phyloP scores from a whole-genome alignment of 2,888 invertebrate species.

The Rhagium mordax region DNA sequence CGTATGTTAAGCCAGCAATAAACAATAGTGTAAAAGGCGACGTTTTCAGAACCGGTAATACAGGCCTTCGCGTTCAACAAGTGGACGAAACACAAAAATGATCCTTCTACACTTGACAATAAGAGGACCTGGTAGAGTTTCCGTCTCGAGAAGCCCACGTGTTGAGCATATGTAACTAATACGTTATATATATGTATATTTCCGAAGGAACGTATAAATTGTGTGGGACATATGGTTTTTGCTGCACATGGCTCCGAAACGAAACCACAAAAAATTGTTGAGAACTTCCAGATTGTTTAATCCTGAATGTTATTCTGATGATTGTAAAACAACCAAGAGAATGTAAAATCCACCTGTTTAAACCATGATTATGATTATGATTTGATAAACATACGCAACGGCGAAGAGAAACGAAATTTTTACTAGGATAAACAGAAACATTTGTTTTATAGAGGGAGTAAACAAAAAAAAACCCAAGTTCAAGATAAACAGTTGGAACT shows the following conservation, averaged over 20 bases:
- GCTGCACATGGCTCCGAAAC: constrained; percentile 20
- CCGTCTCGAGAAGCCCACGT: constrained; percentile 20
- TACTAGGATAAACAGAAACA: too few relatives aligned
- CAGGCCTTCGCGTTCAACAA: constrained; percentile 11
- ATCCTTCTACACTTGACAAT: background rate
- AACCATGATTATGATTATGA: background rate
- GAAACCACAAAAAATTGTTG: constrained; percentile 19
- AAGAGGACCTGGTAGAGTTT: constrained; percentile 7
- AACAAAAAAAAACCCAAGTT: too few relatives aligned
- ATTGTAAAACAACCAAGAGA: constrained; percentile 1
- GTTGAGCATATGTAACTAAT: constrained; percentile 31
- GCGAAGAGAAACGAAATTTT: background rate
- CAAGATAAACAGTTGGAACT: too few relatives aligned
- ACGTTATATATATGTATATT: constrained; percentile 23
- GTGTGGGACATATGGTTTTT: constrained; percentile 25
- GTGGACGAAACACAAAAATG: constrained; percentile 17
- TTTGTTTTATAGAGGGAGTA: too few relatives aligned
- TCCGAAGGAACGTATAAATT: constrained; percentile 13
- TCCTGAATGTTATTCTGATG: background rate
- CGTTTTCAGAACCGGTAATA: constrained; percentile 22
- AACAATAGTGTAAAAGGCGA: constrained; percentile 1
- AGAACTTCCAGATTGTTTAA: constrained; percentile 29
- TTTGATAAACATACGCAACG: constrained; percentile 2
- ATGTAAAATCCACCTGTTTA: constrained; percentile 27
- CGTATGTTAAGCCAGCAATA: background rate